Base-by-base conservation (phyloP, 2,113 vertebrate genomes). In the Clarias batrachus region DNA sequence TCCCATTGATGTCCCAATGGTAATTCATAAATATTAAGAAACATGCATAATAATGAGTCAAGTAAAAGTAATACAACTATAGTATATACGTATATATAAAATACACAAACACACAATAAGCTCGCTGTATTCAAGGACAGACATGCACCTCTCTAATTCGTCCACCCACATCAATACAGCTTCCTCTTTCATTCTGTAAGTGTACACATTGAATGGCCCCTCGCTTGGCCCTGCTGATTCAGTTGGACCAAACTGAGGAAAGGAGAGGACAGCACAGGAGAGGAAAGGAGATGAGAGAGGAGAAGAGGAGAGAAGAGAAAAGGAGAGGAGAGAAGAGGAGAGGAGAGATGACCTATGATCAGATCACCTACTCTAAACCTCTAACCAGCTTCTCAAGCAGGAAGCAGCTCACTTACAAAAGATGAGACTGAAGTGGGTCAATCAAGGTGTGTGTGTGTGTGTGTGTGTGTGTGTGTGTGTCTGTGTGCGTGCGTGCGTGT, bases 351-450 rank as follows among this genome's bases (percentile, higher is more conserved):
- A 78, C 60, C 56, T 37, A 59, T 33, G 60, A 86, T 83, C 73
- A 86, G 86, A 89, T 87, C 76, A 86, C 41, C 41, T 71, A 68
- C 81, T 68, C 54, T 65, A 81, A 80, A 85, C 41, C 56, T 80
- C 54, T 33, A 81, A 88, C 60, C 83, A 66, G 33, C 65, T 65
- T 81, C 48, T 84, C 80, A 66, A 82, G 62, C 41, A 85, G 54
- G 27, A 88, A 59, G 63, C 71, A 60, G 76, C 63, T 87, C 14
- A 83, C 82, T 87, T 82, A 87, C 73, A 90, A 86, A 77, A 85
- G 84, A 87, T 60, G 65, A 82, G 73, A 85, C 88, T 89, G 85
- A 91, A 87, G 66, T 88, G 87, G 87, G 73, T 83, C 88, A 85
- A 85, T 65, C 27, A 85, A 57, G 82, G 30, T 13, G 17, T 85